A percentile compares a stretch with the other conserved stretches of the same genome.
Evolutionary conservation across 2,797 vertebrate species (phyloP).

Genomic region (Synanceia verrucosa): DNA sequence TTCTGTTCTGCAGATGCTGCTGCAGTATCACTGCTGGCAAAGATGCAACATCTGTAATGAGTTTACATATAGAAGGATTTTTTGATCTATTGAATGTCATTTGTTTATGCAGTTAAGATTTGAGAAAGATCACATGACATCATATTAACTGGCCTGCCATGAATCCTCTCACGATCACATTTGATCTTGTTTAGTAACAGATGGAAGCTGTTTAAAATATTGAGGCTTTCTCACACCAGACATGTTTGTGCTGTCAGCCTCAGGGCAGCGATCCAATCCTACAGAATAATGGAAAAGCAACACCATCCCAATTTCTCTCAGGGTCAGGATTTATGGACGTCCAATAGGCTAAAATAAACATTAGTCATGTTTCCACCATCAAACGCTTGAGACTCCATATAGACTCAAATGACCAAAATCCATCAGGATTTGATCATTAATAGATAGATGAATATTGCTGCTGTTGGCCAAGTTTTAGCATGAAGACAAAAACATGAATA

Average conservation of each 20-base stretch:
- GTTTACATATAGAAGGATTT: constrained; percentile 3
- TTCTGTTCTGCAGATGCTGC: constrained; percentile 26
- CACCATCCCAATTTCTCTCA: background rate
- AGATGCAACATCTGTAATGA: background rate
- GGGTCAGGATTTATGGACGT: background rate
- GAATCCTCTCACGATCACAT: constrained; percentile 12
- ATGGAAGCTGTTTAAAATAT: constrained; percentile 40
- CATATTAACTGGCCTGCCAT: background rate
- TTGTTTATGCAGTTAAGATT: background rate
- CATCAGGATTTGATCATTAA: background rate
- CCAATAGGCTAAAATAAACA: background rate
- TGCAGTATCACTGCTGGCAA: background rate
- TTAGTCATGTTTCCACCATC: background rate
- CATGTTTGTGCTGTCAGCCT: constrained; percentile 29
- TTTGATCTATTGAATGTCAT: background rate
- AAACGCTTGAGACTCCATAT: background rate
- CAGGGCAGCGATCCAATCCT: constrained; percentile 6
- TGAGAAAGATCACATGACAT: background rate
- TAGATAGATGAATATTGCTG: background rate
- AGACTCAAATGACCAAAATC: background rate
- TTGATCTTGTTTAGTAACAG: constrained; percentile 34
- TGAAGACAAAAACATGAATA: background rate
- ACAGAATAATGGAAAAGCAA: constrained; percentile 29
- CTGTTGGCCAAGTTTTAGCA: background rate
- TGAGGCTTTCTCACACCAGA: constrained; percentile 28